These are phyloP conservation scores for Hydra vulgaris DNA, from an alignment of 30 jellyfish, hydroid and myxozoan genomes.

Conservation along the genomic window DNA sequence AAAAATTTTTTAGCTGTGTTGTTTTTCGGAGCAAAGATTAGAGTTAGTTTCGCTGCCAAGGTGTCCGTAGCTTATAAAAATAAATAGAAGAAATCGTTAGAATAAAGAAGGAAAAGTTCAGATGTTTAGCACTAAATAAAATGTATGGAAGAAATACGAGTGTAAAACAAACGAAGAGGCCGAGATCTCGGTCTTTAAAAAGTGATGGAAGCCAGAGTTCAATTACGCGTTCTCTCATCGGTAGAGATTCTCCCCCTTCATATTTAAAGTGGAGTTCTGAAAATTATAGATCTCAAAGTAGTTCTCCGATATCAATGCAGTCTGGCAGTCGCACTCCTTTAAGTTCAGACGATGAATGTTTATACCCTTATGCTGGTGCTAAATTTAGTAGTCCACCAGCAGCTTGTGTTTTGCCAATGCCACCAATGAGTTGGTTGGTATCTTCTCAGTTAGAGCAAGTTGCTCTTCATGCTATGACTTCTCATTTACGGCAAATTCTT, in stretches of 20 bases:
- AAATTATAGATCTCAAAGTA: slow-evolving; percentile 1
- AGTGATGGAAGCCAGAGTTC: slow-evolving; percentile 23
- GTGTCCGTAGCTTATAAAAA: slow-evolving; percentile 19
- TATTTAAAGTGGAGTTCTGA: not conserved
- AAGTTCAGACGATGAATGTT: slow-evolving; percentile 36
- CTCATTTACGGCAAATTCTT: slow-evolving; percentile 83
- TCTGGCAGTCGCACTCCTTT: slow-evolving; percentile 14
- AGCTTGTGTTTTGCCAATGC: slow-evolving; percentile 83
- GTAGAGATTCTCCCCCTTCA: slow-evolving; percentile 33
- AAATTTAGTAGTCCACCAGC: slow-evolving; percentile 97
- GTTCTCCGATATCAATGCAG: slow-evolving; percentile 23
- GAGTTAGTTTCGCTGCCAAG: slow-evolving; percentile 11
- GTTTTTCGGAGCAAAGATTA: not conserved
- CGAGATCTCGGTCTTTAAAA: slow-evolving; percentile 9
- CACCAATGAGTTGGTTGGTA: slow-evolving; percentile 81
- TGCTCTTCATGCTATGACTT: slow-evolving; percentile 82
- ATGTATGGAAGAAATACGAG: slow-evolving; percentile 31
- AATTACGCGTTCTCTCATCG: slow-evolving; percentile 2
- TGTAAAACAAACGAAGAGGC: slow-evolving; percentile 2
- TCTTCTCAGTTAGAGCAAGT: slow-evolving; percentile 27
- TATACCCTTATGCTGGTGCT: slow-evolving; percentile 86
- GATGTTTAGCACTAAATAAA: not conserved
- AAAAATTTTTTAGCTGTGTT: not conserved
- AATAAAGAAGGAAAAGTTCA: not conserved
- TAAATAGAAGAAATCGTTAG: slow-evolving; percentile 7